Evolutionary conservation across 2,797 vertebrate genomes (phyloP).

Genomic region (Gastrophryne carolinensis): DNA sequence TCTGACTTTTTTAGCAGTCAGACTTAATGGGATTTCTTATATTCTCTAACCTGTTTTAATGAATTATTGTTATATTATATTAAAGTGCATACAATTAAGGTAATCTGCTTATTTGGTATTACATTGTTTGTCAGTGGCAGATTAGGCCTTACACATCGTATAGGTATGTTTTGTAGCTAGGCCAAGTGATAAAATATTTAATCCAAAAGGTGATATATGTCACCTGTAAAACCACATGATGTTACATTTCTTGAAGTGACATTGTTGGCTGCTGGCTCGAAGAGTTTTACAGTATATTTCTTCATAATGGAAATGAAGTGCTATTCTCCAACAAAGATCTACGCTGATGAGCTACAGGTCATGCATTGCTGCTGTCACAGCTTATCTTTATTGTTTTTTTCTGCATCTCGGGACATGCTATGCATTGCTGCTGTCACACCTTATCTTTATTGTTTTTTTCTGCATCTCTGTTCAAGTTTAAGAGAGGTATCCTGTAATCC

Average conservation of each 20-base stretch:
- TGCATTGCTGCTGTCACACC: no score
- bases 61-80: no score
- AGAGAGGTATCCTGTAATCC: conserved; percentile 78
- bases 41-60: no score
- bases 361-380: conserved; percentile 65
- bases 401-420: no score
- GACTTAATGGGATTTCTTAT: no score
- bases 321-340: conserved; percentile 67
- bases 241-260: neutral
- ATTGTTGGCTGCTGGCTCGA: neutral
- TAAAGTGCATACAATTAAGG: no score
- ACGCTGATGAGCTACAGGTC: conserved; percentile 66
- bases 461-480: conserved; percentile 82
- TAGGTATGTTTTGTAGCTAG: conserved; percentile 34
- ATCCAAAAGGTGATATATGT: conserved; percentile 19
- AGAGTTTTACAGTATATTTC: neutral
- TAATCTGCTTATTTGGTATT: no score
- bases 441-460: conserved; percentile 92
- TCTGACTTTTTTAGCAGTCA: no score
- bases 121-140: neutral
- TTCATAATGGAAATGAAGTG: conserved; percentile 38
- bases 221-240: conserved; percentile 37
- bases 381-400: conserved; percentile 92
- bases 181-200: conserved; percentile 16
- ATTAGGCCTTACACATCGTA: neutral